phyloP scores from a whole-genome alignment of 2,888 invertebrate genomes.

The Adelphocoris suturalis region DNA sequence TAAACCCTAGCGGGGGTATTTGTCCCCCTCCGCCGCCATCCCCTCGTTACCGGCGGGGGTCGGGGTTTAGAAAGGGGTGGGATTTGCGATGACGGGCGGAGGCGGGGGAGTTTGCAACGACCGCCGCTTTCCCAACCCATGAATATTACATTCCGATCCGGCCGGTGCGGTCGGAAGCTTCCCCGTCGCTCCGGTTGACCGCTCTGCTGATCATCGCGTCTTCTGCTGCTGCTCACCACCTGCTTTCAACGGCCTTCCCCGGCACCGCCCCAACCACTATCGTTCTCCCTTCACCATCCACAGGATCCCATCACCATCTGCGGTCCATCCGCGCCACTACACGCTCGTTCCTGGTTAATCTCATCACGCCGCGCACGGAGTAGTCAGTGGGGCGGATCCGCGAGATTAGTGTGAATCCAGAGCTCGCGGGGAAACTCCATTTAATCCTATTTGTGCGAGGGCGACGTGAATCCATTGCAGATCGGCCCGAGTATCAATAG shows the following conservation, averaged over 20 bases:
- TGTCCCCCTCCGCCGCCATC: neutral
- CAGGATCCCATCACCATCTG: neutral
- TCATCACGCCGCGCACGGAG: neutral
- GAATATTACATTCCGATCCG: conserved; percentile 31
- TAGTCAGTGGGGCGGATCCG: neutral
- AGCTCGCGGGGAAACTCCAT: neutral
- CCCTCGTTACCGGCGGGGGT: neutral
- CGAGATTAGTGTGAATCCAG: neutral
- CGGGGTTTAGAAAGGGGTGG: too few species aligned
- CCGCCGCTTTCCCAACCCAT: conserved; percentile 22
- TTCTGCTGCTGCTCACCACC: conserved; percentile 18
- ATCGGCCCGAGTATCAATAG: neutral
- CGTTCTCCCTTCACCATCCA: neutral
- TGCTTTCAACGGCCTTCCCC: conserved; percentile 6
- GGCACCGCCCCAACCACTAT: neutral
- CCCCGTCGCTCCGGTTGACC: conserved; percentile 30
- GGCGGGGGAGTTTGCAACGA: neutral
- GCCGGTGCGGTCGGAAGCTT: neutral
- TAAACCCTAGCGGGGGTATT: conserved; percentile 43
- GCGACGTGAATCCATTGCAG: conserved; percentile 2
- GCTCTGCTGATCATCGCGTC: conserved; percentile 38
- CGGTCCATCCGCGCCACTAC: conserved; percentile 22
- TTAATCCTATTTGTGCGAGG: neutral
- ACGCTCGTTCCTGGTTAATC: conserved; percentile 6
- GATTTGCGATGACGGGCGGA: neutral